Conservation (phyloP, 2,113 vertebrate genomes). For the Laticauda colubrina region DNA sequence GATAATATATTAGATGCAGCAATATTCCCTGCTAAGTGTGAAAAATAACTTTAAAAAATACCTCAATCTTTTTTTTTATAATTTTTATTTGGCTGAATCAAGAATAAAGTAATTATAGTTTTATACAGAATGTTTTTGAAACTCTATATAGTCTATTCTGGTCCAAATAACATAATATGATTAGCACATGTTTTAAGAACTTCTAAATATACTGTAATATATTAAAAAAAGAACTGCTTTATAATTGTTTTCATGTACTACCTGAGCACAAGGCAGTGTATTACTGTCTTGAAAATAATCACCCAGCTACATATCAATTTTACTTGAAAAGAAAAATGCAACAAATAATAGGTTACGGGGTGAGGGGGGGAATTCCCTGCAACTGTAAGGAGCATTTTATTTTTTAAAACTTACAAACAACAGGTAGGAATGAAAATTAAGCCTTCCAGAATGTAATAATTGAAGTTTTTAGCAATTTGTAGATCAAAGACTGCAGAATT, state of each 20-base stretch:
- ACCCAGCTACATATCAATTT: neutral
- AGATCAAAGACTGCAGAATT: neutral
- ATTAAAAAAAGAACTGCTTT: constrained; percentile 61
- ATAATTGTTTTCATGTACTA: constrained; percentile 26
- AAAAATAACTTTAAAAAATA: constrained; percentile 45
- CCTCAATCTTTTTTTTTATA: constrained; percentile 48
- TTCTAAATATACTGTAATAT: constrained; percentile 58
- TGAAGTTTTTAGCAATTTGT: neutral
- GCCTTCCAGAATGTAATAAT: neutral
- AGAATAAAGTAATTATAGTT: neutral
- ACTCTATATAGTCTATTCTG: constrained; percentile 64
- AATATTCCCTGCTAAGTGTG: constrained; percentile 46
- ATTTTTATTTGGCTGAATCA: constrained; percentile 34
- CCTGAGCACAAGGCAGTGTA: neutral
- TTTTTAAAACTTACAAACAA: neutral
- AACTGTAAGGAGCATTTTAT: neutral
- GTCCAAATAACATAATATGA: constrained; percentile 66
- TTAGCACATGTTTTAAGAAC: constrained; percentile 62
- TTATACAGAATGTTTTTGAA: constrained; percentile 50
- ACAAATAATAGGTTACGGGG: neutral
- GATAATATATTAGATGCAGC: constrained; percentile 28
- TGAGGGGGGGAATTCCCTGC: no score
- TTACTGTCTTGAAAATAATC: neutral
- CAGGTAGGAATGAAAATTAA: neutral
- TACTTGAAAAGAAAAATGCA: neutral